Evolutionary conservation across 2,888 invertebrate genomes (phyloP).

Genomic region (Mongoloraphidia duomilia): DNA sequence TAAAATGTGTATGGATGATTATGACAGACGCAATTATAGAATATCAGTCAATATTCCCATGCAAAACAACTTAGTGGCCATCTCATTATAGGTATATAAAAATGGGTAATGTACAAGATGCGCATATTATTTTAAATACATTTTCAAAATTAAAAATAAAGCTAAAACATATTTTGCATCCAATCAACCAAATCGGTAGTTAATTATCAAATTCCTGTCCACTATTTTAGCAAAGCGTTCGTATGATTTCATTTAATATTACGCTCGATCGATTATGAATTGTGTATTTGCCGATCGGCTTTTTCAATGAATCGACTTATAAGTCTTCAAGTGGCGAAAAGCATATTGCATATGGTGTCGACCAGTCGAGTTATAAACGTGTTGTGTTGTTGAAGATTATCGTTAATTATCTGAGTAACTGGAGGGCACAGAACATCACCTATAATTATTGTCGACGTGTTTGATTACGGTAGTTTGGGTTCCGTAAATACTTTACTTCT

Average conservation of each 20-base stretch:
- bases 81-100: slow-evolving; percentile 1
- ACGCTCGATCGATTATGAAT: slow-evolving; percentile 9
- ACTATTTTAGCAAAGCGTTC: slow-evolving; percentile 17
- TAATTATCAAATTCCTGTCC: slow-evolving; percentile 20
- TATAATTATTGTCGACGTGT: slow-evolving; percentile 18
- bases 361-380: neutral
- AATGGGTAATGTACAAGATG: slow-evolving; percentile 3
- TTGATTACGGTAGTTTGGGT: slow-evolving; percentile 17
- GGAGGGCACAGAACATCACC: slow-evolving; percentile 7
- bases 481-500: slow-evolving; percentile 15
- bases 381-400: too few species aligned
- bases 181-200: slow-evolving; percentile 28
- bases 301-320: neutral
- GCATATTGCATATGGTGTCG: slow-evolving; percentile 4
- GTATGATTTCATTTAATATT: neutral
- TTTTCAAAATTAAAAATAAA: slow-evolving; percentile 6
- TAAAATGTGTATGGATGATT: too few species aligned
- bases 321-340: slow-evolving; percentile 6
- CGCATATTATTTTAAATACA: slow-evolving; percentile 5
- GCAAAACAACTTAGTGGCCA: too few species aligned
- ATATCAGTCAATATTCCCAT: too few species aligned
- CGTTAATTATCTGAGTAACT: too few species aligned
- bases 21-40: too few species aligned
- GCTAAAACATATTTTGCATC: slow-evolving; percentile 23
- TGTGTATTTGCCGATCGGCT: slow-evolving; percentile 1